Percentiles rank a stretch among this genome's conserved stretches.
Conservation (phyloP, 2,888 invertebrate genomes). For the Caenorhabditis zanzibari region DNA sequence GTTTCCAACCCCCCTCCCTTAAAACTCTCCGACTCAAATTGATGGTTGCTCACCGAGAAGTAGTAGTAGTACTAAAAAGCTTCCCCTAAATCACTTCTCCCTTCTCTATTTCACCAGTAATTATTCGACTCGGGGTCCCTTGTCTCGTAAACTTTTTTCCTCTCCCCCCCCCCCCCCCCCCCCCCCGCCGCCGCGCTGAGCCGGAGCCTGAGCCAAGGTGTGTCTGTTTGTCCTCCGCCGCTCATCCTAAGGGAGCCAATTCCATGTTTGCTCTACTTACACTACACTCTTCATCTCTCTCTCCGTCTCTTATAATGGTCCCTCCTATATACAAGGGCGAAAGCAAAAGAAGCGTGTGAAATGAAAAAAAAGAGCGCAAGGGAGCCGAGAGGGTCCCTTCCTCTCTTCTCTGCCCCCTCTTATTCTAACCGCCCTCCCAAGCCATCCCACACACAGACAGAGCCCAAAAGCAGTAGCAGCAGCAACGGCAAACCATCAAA, state of each 20-base stretch:
- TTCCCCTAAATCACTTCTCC: conserved; percentile 19
- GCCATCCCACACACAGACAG: too few species aligned
- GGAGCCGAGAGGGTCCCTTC: conserved; percentile 14
- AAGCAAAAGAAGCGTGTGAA: conserved; percentile 36
- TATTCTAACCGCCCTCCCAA: too few species aligned
- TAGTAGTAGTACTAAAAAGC: too few species aligned
- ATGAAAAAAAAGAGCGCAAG: neutral
- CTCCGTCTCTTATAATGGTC: conserved; percentile 8
- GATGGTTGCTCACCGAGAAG: too few species aligned
- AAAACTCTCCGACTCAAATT: too few species aligned
- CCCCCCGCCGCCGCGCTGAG: too few species aligned
- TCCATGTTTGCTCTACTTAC: conserved; percentile 50
- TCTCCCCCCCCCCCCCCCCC: neutral
- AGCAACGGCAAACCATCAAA: conserved; percentile 33
- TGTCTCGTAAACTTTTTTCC: conserved; percentile 20
- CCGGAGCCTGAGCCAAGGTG: too few species aligned
- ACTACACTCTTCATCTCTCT: conserved; percentile 31
- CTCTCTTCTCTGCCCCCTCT: neutral
- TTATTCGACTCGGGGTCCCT: conserved; percentile 10
- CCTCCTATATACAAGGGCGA: neutral
- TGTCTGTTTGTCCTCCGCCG: neutral
- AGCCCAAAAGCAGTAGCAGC: neutral
- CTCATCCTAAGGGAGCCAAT: conserved; percentile 1
- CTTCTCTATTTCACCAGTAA: conserved; percentile 8
- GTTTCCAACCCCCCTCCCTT: too few species aligned